These are phyloP conservation scores for Phocides pigmalion DNA, from an alignment of 1,140 invertebrate genomes.

Conservation along the genomic window DNA sequence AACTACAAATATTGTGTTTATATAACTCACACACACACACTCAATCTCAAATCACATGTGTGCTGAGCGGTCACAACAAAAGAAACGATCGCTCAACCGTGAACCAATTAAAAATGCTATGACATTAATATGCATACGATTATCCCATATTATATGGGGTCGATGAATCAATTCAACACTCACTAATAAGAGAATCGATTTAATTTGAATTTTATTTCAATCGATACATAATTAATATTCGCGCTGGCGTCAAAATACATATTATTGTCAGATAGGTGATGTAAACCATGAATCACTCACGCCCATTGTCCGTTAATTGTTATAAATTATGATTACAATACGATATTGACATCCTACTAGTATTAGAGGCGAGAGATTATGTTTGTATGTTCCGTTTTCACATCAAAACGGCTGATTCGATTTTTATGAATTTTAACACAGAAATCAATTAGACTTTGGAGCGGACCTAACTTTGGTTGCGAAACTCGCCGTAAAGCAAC, in stretches of 20 bases:
- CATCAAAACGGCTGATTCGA: neutral
- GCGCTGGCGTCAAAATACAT: constrained; percentile 31
- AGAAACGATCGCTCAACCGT: too few relatives aligned
- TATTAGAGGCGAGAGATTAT: too few relatives aligned
- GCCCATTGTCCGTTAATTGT: constrained; percentile 32
- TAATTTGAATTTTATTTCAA: constrained; percentile 26
- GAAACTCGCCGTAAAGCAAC: too few relatives aligned
- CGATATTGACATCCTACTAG: constrained; percentile 23
- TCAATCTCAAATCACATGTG: too few relatives aligned
- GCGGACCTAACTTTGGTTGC: too few relatives aligned
- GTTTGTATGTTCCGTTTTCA: too few relatives aligned
- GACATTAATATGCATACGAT: neutral
- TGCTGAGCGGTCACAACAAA: too few relatives aligned
- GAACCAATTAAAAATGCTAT: too few relatives aligned
- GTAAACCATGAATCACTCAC: constrained; percentile 28
- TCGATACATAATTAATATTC: constrained; percentile 28
- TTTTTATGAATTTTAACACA: neutral
- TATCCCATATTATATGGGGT: neutral
- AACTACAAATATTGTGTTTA: too few relatives aligned
- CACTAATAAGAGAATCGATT: constrained; percentile 20
- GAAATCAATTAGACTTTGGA: too few relatives aligned
- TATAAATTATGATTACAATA: constrained; percentile 32
- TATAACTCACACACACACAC: too few relatives aligned
- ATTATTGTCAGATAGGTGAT: constrained; percentile 19
- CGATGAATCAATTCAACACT: constrained; percentile 29